Conservation (phyloP, 2,888 invertebrate species). For the Thecophora atra region DNA sequence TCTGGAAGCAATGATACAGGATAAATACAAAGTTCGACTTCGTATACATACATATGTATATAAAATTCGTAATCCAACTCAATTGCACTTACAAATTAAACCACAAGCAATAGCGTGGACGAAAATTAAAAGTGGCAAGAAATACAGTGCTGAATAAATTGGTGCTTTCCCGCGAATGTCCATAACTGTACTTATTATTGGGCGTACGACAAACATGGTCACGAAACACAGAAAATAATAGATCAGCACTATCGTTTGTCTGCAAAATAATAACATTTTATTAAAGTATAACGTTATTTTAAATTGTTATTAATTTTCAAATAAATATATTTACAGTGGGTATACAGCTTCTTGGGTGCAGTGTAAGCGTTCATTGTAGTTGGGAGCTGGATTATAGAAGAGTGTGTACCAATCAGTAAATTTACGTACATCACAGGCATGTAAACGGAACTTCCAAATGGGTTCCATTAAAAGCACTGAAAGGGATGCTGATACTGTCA, state of each 20-base stretch:
- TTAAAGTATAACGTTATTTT: neutral
- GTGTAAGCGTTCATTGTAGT: constrained; percentile 86
- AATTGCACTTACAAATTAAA: constrained; percentile 80
- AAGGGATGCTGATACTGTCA: constrained; percentile 76
- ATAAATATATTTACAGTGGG: constrained; percentile 80
- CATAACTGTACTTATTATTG: constrained; percentile 75
- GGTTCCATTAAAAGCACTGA: constrained; percentile 87
- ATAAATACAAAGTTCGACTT: neutral
- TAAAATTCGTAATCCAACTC: too few species aligned
- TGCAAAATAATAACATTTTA: constrained; percentile 64
- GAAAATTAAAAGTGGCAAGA: constrained; percentile 87
- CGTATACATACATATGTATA: constrained; percentile 10
- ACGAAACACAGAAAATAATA: constrained; percentile 86
- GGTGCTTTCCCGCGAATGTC: constrained; percentile 79
- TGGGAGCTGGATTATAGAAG: constrained; percentile 91
- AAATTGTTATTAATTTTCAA: too few species aligned
- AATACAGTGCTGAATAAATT: constrained; percentile 93
- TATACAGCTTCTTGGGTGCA: constrained; percentile 99
- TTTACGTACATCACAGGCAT: constrained; percentile 81
- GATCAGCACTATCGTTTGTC: constrained; percentile 90
- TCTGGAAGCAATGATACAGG: constrained; percentile 69
- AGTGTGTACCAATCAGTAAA: constrained; percentile 97
- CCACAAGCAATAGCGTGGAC: constrained; percentile 91
- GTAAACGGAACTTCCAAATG: constrained; percentile 77
- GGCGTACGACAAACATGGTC: constrained; percentile 81